Percentiles rank a stretch among this genome's conserved stretches.
phyloP scores from a whole-genome alignment of 1,140 invertebrate genomes.

The Drosophila chauvacae region DNA sequence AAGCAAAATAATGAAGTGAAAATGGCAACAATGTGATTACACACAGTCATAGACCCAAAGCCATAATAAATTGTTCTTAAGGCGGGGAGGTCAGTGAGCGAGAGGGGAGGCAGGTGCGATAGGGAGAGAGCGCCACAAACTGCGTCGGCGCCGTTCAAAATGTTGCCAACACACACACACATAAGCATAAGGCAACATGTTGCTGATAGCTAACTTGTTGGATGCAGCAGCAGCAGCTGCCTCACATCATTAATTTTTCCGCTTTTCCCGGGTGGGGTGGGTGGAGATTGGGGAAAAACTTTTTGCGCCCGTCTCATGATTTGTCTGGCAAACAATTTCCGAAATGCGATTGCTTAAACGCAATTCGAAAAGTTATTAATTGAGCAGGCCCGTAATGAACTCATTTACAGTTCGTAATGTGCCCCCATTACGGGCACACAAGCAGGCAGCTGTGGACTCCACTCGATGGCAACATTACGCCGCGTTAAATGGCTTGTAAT shows the following conservation, averaged over 20 bases:
- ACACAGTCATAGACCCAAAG: conserved; percentile 70
- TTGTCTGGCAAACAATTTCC: conserved; percentile 50
- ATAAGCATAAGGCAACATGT: conserved; percentile 49
- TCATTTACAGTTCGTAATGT: conserved; percentile 77
- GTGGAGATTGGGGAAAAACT: conserved; percentile 7
- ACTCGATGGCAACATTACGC: conserved; percentile 74
- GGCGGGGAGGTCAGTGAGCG: conserved; percentile 9
- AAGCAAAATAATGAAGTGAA: conserved; percentile 83
- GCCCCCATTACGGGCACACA: conserved; percentile 51
- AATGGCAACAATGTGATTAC: conserved; percentile 84
- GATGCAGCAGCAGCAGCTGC: conserved; percentile 48
- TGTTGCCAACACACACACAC: conserved; percentile 49
- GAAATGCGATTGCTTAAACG: conserved; percentile 47
- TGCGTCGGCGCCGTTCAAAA: conserved; percentile 61
- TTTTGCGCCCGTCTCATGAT: conserved; percentile 23
- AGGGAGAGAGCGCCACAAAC: conserved; percentile 6
- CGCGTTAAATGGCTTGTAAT: conserved; percentile 82
- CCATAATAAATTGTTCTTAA: conserved; percentile 71
- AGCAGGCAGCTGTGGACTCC: conserved; percentile 21
- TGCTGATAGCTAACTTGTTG: conserved; percentile 71
- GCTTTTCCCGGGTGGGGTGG: background rate
- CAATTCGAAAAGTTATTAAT: conserved; percentile 65
- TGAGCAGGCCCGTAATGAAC: conserved; percentile 65
- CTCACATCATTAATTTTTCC: conserved; percentile 22
- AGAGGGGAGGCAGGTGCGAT: background rate